Conservation (phyloP, 2,888 invertebrate genomes). For the Lycocerus yunnanus region DNA sequence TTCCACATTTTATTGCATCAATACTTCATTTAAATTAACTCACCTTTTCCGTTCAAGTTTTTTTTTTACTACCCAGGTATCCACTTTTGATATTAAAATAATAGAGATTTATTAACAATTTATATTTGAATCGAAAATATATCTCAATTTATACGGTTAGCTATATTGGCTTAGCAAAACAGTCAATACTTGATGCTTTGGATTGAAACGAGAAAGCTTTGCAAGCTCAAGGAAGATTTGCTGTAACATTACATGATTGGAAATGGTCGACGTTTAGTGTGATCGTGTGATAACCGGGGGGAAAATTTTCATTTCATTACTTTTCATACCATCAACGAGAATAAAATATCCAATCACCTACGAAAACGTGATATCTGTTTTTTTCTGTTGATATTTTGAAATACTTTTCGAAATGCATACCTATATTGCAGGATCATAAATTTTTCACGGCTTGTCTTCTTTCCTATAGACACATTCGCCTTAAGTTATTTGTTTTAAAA, state of each 20-base stretch:
- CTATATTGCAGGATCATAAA: background rate
- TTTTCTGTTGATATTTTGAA: background rate
- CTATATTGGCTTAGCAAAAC: background rate
- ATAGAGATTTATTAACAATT: background rate
- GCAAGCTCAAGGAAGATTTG: background rate
- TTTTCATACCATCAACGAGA: background rate
- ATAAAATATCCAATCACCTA: background rate
- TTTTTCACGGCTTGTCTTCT: background rate
- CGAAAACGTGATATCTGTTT: background rate
- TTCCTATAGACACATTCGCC: background rate
- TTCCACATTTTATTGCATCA: background rate
- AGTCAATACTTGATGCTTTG: background rate
- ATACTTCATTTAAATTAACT: background rate
- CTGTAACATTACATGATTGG: background rate
- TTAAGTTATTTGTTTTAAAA: background rate
- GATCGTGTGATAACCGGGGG: background rate
- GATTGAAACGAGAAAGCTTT: background rate
- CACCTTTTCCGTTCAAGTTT: background rate
- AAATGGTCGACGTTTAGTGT: background rate
- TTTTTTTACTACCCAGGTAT: background rate
- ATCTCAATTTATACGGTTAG: background rate
- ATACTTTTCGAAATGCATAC: background rate
- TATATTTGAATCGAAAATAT: background rate
- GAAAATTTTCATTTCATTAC: background rate
- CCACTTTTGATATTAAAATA: background rate